A percentile compares a stretch with the other conserved stretches of the same genome.
These are phyloP conservation scores for Aporophyla nigra DNA, from an alignment of 2,888 invertebrate genomes.

Conservation along the genomic window DNA sequence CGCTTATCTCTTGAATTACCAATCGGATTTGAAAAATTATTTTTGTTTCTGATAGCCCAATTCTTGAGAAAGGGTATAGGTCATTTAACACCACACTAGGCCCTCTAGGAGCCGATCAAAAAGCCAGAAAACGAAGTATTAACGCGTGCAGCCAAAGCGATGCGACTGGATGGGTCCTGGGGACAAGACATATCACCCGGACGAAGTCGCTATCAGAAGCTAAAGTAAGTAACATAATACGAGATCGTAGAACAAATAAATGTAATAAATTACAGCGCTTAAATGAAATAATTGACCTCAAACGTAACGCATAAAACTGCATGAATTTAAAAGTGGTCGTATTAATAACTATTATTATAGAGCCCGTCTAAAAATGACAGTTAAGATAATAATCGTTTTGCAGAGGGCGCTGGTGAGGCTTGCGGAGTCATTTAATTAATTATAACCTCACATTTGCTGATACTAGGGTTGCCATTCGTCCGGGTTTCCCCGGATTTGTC, in stretches of 20 bases:
- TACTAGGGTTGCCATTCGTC: slow-evolving; percentile 33
- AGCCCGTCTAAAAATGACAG: slow-evolving; percentile 73
- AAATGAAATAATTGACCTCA: slow-evolving; percentile 24
- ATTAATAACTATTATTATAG: slow-evolving; percentile 68
- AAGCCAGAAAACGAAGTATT: too few species aligned
- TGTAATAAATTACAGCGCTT: not conserved
- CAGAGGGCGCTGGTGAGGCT: slow-evolving; percentile 66
- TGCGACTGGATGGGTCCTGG: too few species aligned
- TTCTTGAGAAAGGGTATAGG: too few species aligned
- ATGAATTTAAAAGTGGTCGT: slow-evolving; percentile 27
- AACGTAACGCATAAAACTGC: slow-evolving; percentile 43
- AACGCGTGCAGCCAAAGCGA: too few species aligned
- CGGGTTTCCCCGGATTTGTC: too few species aligned
- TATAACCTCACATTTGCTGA: slow-evolving; percentile 83
- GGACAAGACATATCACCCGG: too few species aligned
- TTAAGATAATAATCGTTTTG: slow-evolving; percentile 72
- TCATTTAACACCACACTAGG: too few species aligned
- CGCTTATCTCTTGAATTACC: too few species aligned
- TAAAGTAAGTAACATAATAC: not conserved
- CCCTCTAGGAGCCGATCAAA: too few species aligned
- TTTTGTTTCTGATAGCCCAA: too few species aligned
- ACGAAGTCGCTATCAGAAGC: too few species aligned
- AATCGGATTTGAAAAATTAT: too few species aligned
- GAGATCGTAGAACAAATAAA: not conserved
- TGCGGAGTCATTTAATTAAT: slow-evolving; percentile 83